Percentiles rank a stretch among this genome's conserved stretches.
These are phyloP conservation scores for Moxostoma hubbsi DNA, from an alignment of 2,797 vertebrate species.

Conservation along the genomic window DNA sequence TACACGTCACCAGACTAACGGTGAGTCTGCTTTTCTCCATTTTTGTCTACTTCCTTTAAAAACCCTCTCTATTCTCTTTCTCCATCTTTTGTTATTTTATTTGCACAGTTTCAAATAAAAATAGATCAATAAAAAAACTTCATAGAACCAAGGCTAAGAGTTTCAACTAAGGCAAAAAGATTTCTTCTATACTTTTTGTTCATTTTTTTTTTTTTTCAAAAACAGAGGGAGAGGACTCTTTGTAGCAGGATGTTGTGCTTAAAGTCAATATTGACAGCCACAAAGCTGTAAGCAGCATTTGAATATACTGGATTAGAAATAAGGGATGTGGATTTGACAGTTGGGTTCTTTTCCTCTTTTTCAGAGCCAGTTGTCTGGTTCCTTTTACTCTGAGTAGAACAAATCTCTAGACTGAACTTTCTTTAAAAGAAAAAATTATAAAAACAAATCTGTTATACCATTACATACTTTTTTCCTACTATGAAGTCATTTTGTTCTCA, in stretches of 20 bases:
- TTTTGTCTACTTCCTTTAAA: slow-evolving; percentile 23
- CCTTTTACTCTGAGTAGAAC: slow-evolving; percentile 15
- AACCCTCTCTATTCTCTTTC: slow-evolving; percentile 29
- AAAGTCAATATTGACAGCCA: slow-evolving; percentile 63
- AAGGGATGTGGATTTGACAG: slow-evolving; percentile 61
- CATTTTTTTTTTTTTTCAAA: slow-evolving; percentile 12
- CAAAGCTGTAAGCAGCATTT: slow-evolving; percentile 46
- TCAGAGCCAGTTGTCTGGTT: slow-evolving; percentile 27
- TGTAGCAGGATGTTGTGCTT: slow-evolving; percentile 53
- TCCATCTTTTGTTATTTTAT: slow-evolving; percentile 3
- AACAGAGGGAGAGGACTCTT: slow-evolving; percentile 36
- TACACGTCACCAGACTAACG: slow-evolving; percentile 67
- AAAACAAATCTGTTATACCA: no score
- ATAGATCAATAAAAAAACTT: neutral
- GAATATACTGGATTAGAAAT: slow-evolving; percentile 53
- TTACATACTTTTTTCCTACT: neutral
- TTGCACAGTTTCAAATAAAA: no score
- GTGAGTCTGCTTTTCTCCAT: slow-evolving; percentile 63
- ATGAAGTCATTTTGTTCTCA: slow-evolving; percentile 45
- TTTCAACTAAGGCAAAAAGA: neutral
- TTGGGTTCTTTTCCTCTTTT: slow-evolving; percentile 30
- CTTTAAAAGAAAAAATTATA: no score
- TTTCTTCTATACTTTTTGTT: no score
- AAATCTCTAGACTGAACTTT: no score
- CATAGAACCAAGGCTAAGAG: no score